Conservation (phyloP, 2,797 vertebrate genomes). For the Squalus acanthias region DNA sequence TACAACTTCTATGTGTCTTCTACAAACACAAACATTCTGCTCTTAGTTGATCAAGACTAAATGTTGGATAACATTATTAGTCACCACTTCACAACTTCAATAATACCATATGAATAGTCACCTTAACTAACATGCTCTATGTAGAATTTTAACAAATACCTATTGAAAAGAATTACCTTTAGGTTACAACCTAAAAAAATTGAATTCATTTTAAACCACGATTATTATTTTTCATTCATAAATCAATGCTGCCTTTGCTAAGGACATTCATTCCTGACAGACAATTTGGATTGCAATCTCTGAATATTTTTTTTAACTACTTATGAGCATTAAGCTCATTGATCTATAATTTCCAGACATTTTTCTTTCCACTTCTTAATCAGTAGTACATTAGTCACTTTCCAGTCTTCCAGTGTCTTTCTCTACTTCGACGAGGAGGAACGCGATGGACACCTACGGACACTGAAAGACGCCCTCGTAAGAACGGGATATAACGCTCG, state of each 20-base stretch:
- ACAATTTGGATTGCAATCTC: not conserved
- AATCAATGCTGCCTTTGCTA: not conserved
- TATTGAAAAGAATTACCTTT: not conserved
- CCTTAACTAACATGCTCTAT: not conserved
- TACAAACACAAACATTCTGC: not conserved
- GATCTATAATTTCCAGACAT: not conserved
- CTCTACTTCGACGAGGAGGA: not conserved
- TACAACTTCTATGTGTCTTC: not conserved
- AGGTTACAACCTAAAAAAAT: not conserved
- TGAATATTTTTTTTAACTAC: not conserved
- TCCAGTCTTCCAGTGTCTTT: not conserved
- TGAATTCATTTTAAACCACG: not conserved
- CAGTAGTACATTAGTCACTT: not conserved
- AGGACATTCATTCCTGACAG: not conserved
- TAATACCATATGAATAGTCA: not conserved
- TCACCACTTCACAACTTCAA: not conserved
- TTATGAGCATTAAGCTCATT: not conserved
- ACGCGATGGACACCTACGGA: too few relatives aligned
- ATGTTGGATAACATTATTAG: not conserved
- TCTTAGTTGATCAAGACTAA: not conserved
- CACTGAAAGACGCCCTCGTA: too few relatives aligned
- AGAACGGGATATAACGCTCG: too few relatives aligned
- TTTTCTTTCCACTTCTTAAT: not conserved
- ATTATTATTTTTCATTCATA: not conserved
- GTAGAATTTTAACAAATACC: too few relatives aligned